Base-by-base conservation (phyloP, 2,113 vertebrate species). In the Protomyctophum bolini region DNA sequence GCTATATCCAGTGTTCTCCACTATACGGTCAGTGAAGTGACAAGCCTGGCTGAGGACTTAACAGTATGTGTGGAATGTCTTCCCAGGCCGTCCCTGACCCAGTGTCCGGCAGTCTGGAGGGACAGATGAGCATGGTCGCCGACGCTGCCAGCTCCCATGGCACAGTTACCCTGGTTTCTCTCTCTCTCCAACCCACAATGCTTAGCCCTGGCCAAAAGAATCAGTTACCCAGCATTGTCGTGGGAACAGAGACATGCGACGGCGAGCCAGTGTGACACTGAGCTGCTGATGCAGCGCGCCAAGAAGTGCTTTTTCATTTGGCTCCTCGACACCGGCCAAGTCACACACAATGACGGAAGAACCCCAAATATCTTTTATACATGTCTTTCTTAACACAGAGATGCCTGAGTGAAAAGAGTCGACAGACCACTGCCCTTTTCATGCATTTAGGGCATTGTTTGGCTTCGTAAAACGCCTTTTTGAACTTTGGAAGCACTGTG, bases 251-350 rank as follows among this genome's bases (percentile, higher is more conserved):
- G 59, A 47, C 12, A 62, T 14, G 62, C n/a, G 56, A 72, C 63
- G 74, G 54, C 56, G 15, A 49, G 82, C 84, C 88, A 86, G 79
- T 80, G 66, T 75, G 85, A 86, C 88, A 78, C 75, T 73, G 75
- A 75, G 80, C 73, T 76, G 85, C 68, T 45, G 8, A 47, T 47
- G 59, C 47, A n/a, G 58, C 10, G 9, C 2, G 58, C 29, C 58
- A 41, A 41, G 33, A 41, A 41, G 33, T 41, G 29, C 58, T 12
- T 10, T 33, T 45, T 12, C 80, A 68, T 58, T 86, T 84, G 83
- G 86, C 83, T 11, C 50, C 47, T 49, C 33, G 0, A 63, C 29
- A 11, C 10, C 41, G 29, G 58, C 58, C 73, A 58, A 62, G 47
- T 81, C 73, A 55, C 56, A 68, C n/a, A 68, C n/a, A 21, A 57